phyloP scores from a whole-genome alignment of 2,888 invertebrate genomes.

The Chloromyia formosa region DNA sequence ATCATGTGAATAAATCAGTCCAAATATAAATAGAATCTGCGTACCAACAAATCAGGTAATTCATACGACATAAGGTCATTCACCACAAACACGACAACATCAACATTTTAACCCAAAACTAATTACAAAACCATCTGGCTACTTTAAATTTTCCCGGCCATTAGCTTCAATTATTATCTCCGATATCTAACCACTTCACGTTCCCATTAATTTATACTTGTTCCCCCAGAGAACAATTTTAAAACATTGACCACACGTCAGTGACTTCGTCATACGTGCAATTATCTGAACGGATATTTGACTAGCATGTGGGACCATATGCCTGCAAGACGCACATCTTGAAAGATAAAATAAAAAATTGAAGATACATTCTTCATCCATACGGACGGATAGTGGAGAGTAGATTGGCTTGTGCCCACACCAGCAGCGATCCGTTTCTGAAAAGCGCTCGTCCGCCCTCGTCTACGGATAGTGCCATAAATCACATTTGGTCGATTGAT shows the following conservation, averaged over 20 bases:
- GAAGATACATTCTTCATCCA: neutral
- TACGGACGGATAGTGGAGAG: too few relatives aligned
- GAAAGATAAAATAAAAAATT: neutral
- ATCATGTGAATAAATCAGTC: too few relatives aligned
- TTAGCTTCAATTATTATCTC: slow-evolving; percentile 7
- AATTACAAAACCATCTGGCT: neutral
- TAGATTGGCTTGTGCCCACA: neutral
- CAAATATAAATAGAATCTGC: too few relatives aligned
- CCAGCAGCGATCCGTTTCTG: neutral
- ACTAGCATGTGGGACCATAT: neutral
- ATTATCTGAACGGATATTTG: neutral
- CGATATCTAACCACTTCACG: neutral
- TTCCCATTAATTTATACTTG: neutral
- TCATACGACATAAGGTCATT: too few relatives aligned
- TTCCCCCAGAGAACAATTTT: neutral
- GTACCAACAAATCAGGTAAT: too few relatives aligned
- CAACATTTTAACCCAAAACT: neutral
- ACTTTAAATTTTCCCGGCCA: neutral
- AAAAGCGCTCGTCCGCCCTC: neutral
- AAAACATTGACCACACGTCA: neutral
- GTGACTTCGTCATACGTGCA: neutral
- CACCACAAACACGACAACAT: too few relatives aligned
- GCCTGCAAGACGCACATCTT: neutral
- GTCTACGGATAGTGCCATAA: slow-evolving; percentile 3
- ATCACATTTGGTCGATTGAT: slow-evolving; percentile 10